Base-by-base conservation (phyloP, 2,797 vertebrate species). In the Emydoidea blandingii region DNA sequence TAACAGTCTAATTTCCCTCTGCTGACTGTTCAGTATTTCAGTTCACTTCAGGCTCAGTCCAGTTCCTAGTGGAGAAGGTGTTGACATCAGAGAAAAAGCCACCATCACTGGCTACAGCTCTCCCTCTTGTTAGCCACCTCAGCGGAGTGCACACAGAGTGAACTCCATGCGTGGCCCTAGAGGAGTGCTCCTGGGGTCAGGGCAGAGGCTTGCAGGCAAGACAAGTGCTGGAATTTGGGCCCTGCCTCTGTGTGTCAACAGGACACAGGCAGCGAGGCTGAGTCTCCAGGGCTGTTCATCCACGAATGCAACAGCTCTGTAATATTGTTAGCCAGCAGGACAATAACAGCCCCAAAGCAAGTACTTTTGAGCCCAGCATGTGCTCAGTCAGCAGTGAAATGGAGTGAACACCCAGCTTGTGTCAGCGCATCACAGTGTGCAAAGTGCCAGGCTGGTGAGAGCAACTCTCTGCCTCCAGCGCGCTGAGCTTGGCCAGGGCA, bases 361-460 rank as follows among this genome's bases (percentile, higher is more conserved):
- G 23, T 54, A 50, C 41, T 65, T 49, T 52, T 54, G 76, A 78
- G 85, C 41, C 53, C 47, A 41, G 81, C 54, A 12, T 83, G 78
- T 52, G 62, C 41, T 62, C 65, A 49, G 34, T 89, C 56, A 81
- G 54, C 54, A 89, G 54, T 68, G n/a, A 86, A 78, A 83, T 54
- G 65, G 79, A 85, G 79, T 88, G 65, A 92, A 85, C 78, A 52
- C n/a, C 62, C 68, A 92, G 81, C 85, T 85, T 41, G 79, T 74
- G 85, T 85, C 91, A 37, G 31, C 49, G 9, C 34, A 68, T 68
- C 62, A 65, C n/a, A 18, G 18, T 68, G 83, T 85, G 65, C 29
- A 82, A 57, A 56, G 31, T 37, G 79, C 54, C 44, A 50, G 27
- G 27, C 54, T 37, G 37, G 37, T 25, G 68, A 34, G 65, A 54